A percentile compares a stretch with the other conserved stretches of the same genome.
phyloP scores from a whole-genome alignment of 2,113 vertebrate species.

The Conger conger region DNA sequence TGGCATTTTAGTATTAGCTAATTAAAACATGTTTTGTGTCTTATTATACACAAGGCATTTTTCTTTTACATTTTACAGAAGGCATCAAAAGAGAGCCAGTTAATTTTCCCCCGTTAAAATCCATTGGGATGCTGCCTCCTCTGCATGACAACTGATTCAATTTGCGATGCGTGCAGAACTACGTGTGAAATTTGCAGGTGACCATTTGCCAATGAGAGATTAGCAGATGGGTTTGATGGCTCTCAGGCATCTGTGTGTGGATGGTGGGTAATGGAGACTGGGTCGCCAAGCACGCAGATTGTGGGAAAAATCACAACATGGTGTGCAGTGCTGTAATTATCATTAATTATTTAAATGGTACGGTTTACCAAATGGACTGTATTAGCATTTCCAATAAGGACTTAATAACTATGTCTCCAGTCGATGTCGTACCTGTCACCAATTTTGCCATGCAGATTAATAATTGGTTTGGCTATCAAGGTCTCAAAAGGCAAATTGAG shows the following conservation, averaged over 20 bases:
- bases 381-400: conserved; percentile 6
- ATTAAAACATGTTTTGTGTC: neutral
- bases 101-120: neutral
- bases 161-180: neutral
- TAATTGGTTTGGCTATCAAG: conserved; percentile 63
- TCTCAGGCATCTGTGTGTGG: conserved; percentile 25
- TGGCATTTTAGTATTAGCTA: too few relatives aligned
- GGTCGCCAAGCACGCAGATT: conserved; percentile 30
- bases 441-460: conserved; percentile 50
- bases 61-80: neutral
- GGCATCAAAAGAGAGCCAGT: neutral
- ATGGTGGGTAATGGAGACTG: conserved; percentile 29
- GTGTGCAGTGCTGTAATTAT: conserved; percentile 24
- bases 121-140: neutral
- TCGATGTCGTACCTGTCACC: conserved; percentile 20
- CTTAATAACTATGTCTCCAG: conserved; percentile 13
- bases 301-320: conserved; percentile 27
- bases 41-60: neutral
- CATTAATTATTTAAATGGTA: conserved; percentile 35
- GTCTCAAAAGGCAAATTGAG: conserved; percentile 64
- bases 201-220: conserved; percentile 20
- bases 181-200: conserved; percentile 8
- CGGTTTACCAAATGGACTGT: conserved; percentile 21
- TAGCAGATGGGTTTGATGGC: conserved; percentile 36
- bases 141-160: neutral